Evolutionary conservation across 2,888 invertebrate species (phyloP).

Genomic region (Slavum lentiscoides): DNA sequence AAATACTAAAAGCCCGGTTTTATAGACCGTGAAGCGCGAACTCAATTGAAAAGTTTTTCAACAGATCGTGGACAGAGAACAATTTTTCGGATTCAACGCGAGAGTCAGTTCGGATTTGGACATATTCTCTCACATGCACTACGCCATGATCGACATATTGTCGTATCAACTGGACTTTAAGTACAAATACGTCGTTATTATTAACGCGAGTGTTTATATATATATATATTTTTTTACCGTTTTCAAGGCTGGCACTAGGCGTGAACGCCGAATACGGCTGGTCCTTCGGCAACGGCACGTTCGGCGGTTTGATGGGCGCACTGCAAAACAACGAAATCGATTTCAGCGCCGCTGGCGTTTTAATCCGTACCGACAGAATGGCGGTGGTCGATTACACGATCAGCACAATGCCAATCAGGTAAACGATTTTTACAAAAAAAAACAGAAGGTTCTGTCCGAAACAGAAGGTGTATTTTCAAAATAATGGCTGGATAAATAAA

Average conservation of each 20-base stretch:
- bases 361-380: conserved; percentile 66
- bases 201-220: no score
- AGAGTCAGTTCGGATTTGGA: conserved; percentile 58
- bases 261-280: conserved; percentile 64
- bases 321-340: conserved; percentile 65
- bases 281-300: conserved; percentile 64
- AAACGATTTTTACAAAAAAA: background rate
- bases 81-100: background rate
- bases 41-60: no score
- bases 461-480: no score
- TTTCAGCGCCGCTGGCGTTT: conserved; percentile 64
- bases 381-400: conserved; percentile 63
- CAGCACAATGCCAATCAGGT: conserved; percentile 63
- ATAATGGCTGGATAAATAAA: no score
- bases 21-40: no score
- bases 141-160: conserved; percentile 60
- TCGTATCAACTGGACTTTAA: conserved; percentile 61
- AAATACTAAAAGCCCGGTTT: no score
- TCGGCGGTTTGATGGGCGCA: conserved; percentile 65
- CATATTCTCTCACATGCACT: conserved; percentile 61
- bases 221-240: no score
- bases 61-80: background rate
- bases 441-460: no score
- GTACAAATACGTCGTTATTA: conserved; percentile 55
- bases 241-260: conserved; percentile 59